A percentile compares a stretch with the other conserved stretches of the same genome.
Conservation (phyloP, 2,888 invertebrate genomes). For the Dicyrtoma fusca region DNA sequence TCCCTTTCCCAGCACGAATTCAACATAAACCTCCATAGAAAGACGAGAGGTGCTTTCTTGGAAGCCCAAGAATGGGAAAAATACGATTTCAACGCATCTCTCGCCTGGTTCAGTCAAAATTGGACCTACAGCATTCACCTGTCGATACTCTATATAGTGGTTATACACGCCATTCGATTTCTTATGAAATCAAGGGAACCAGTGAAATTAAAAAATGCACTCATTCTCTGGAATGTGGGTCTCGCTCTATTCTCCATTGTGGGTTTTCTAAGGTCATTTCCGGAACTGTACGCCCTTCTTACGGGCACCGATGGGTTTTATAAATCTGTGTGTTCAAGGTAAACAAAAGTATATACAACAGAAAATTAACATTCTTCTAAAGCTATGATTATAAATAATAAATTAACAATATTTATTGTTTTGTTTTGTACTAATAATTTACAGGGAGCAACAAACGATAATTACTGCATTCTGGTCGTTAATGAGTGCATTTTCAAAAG, state of each 20-base stretch:
- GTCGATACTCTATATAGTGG: slow-evolving; percentile 27
- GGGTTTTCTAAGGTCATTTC: slow-evolving; percentile 30
- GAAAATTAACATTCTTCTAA: no score
- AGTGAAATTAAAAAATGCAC: slow-evolving; percentile 30
- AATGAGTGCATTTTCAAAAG: slow-evolving; percentile 45
- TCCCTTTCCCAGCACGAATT: no score
- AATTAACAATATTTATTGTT: background rate
- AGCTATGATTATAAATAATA: no score
- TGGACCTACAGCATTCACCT: slow-evolving; percentile 32
- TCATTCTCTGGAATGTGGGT: slow-evolving; percentile 40
- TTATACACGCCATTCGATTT: slow-evolving; percentile 26
- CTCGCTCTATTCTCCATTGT: slow-evolving; percentile 37
- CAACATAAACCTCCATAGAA: no score
- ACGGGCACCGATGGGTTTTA: slow-evolving; percentile 21
- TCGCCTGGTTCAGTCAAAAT: slow-evolving; percentile 40
- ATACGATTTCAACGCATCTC: background rate
- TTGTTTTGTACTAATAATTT: no score
- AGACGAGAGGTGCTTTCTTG: background rate
- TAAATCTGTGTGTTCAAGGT: slow-evolving; percentile 34
- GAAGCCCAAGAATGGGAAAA: slow-evolving; percentile 30
- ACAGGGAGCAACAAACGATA: slow-evolving; percentile 46
- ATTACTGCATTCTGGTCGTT: slow-evolving; percentile 50
- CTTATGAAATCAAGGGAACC: slow-evolving; percentile 33
- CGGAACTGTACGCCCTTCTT: slow-evolving; percentile 7
- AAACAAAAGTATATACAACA: background rate